Base-by-base conservation (phyloP, 2,797 vertebrate species). In the Acanthornis magna region DNA sequence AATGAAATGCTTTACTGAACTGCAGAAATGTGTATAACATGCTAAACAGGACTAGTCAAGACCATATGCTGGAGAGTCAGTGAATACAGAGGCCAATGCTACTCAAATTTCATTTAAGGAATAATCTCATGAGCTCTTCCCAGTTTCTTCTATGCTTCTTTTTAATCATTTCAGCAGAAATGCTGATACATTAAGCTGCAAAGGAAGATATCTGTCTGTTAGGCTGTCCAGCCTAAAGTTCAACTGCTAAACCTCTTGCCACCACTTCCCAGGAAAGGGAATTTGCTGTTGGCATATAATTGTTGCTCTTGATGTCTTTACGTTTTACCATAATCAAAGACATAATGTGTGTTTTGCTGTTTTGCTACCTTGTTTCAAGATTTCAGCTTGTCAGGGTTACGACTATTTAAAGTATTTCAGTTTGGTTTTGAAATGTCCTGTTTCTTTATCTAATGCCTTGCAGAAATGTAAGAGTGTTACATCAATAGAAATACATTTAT, bases 401-500 rank as follows among this genome's bases (percentile, higher is more conserved):
- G 34, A 60, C 9, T 8, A 67, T 55, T 76, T 75, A 29, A 91
- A 86, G 10, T 22, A 57, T 91, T 88, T 3, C 22, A 38, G 11
- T 51, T 83, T 78, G 25, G 2, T 38, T 96, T 89, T 60, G 19
- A 81, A 88, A 81, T 27, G 32, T 38, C 73, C 26, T 62, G 29
- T 51, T 83, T 85, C 30, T 92, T 79, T 87, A 61, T 66, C 16
- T 92, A 80, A 77, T 91, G 78, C 54, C 55, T 93, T 76, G 34
- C 23, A 91, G 62, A 88, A 93, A 89, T 57, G 11, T 77, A 57
- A 84, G 58, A 80, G 14, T 42, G 50, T 73, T 81, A 45, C 29
- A 50, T 90, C 89, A 92, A 57, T 66, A 93, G 48, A 87, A 93
- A 92, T 88, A 84, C 19, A 36, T 93, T 94, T 89, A 81, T n/a